These are phyloP conservation scores for Aquatica leii DNA, from an alignment of 2,888 invertebrate genomes.

Conservation along the genomic window DNA sequence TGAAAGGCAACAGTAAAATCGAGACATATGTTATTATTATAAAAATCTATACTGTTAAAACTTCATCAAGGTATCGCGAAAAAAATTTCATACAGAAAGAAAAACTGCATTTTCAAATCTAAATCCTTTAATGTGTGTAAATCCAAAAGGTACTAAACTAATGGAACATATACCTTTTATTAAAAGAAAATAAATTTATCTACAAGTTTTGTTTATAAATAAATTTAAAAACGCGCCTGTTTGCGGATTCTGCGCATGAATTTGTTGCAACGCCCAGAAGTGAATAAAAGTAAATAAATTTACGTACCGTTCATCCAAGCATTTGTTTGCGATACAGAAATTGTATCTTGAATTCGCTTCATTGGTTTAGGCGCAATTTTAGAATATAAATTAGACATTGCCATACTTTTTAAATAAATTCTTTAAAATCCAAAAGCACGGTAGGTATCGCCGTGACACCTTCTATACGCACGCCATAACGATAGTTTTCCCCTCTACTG, in stretches of 20 bases:
- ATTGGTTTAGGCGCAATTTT: slow-evolving; percentile 78
- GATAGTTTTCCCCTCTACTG: slow-evolving; percentile 21
- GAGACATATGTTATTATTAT: too few species aligned
- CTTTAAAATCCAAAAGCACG: slow-evolving; percentile 18
- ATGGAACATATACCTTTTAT: too few species aligned
- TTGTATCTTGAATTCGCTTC: slow-evolving; percentile 79
- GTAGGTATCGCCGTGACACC: slow-evolving; percentile 22
- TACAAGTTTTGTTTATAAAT: too few species aligned
- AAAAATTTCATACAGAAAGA: too few species aligned
- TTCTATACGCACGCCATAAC: slow-evolving; percentile 39
- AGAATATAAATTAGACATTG: slow-evolving; percentile 81
- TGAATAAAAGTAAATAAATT: slow-evolving; percentile 23
- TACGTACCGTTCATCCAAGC: slow-evolving; percentile 84
- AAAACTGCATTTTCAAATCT: too few species aligned
- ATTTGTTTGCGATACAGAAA: slow-evolving; percentile 82
- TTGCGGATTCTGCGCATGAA: slow-evolving; percentile 31
- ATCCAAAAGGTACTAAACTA: too few species aligned
- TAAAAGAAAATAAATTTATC: too few species aligned
- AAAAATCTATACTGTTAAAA: too few species aligned
- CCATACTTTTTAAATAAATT: slow-evolving; percentile 55
- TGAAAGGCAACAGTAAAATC: too few species aligned
- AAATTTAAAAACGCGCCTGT: slow-evolving; percentile 11
- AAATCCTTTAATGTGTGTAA: too few species aligned
- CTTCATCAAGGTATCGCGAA: too few species aligned
- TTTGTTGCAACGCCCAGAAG: slow-evolving; percentile 36